Conservation (phyloP, 2,797 vertebrate genomes). For the Jordanella pulchra region DNA sequence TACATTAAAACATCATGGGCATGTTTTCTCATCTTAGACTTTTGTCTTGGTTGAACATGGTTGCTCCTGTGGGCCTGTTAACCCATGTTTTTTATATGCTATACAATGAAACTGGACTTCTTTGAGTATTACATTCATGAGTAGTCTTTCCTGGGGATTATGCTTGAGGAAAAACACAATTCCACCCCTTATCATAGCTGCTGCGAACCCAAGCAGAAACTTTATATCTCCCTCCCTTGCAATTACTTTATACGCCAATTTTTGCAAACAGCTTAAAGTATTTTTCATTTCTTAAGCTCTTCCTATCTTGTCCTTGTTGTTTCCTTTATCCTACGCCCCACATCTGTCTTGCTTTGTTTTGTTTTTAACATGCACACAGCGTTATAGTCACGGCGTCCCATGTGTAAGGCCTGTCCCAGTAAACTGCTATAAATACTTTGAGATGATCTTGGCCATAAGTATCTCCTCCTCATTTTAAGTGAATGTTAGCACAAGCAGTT, state of each 20-base stretch:
- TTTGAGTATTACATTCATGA: slow-evolving; percentile 36
- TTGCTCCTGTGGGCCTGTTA: slow-evolving; percentile 15
- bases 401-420: slow-evolving; percentile 53
- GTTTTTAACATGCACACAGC: slow-evolving; percentile 26
- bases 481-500: neutral
- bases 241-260: slow-evolving; percentile 35
- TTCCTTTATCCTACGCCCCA: slow-evolving; percentile 22
- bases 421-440: slow-evolving; percentile 64
- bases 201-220: slow-evolving; percentile 45
- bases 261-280: slow-evolving; percentile 30
- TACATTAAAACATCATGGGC: slow-evolving; percentile 1
- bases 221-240: slow-evolving; percentile 34
- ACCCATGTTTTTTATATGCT: slow-evolving; percentile 18
- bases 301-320: slow-evolving; percentile 10
- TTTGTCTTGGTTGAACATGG: slow-evolving; percentile 11
- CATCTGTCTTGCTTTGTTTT: slow-evolving; percentile 30
- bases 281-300: slow-evolving; percentile 17
- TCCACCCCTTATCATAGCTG: slow-evolving; percentile 37
- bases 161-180: slow-evolving; percentile 22
- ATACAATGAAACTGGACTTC: slow-evolving; percentile 39
- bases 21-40: slow-evolving; percentile 22
- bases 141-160: slow-evolving; percentile 41
- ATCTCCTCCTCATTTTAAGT: slow-evolving; percentile 12
- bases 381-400: slow-evolving; percentile 48
- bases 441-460: slow-evolving; percentile 55